Percentiles rank a stretch among this genome's conserved stretches.
phyloP scores from a whole-genome alignment of 2,888 invertebrate genomes.

The Gastrophysa polygoni region DNA sequence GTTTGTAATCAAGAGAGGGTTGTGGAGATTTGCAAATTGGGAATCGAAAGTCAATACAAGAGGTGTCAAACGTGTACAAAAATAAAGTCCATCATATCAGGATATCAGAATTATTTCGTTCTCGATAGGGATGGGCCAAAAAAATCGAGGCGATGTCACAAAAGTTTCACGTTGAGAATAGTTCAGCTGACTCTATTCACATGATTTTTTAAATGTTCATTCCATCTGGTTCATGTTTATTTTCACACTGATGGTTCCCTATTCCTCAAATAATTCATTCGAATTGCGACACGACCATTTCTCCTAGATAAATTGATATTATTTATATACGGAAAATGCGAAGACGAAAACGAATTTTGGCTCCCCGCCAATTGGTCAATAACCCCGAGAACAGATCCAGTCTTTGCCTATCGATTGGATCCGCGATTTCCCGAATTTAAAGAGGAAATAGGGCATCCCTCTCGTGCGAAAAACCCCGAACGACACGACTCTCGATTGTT shows the following conservation, averaged over 20 bases:
- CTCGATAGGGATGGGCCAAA: no score
- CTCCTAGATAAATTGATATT: constrained; percentile 2
- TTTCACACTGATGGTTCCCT: not conserved
- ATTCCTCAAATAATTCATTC: not conserved
- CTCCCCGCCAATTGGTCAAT: constrained; percentile 13
- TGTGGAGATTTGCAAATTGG: no score
- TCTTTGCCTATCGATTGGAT: not conserved
- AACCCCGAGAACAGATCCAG: constrained; percentile 4
- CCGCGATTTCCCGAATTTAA: constrained; percentile 6
- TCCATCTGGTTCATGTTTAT: no score
- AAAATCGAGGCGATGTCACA: no score
- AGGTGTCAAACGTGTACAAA: no score
- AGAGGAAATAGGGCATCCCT: not conserved
- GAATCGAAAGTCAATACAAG: no score
- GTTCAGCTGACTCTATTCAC: no score
- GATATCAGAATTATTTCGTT: no score
- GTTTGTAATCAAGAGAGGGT: no score
- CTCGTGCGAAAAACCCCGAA: constrained; percentile 3
- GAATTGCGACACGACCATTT: not conserved
- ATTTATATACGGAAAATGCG: constrained; percentile 8
- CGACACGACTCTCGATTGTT: constrained; percentile 4
- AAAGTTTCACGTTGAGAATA: no score
- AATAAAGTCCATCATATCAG: no score
- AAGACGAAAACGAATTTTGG: constrained; percentile 10
- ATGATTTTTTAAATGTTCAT: no score